These are phyloP conservation scores for Tinamus guttatus DNA, from an alignment of 2,113 vertebrate genomes.

Conservation along the genomic window DNA sequence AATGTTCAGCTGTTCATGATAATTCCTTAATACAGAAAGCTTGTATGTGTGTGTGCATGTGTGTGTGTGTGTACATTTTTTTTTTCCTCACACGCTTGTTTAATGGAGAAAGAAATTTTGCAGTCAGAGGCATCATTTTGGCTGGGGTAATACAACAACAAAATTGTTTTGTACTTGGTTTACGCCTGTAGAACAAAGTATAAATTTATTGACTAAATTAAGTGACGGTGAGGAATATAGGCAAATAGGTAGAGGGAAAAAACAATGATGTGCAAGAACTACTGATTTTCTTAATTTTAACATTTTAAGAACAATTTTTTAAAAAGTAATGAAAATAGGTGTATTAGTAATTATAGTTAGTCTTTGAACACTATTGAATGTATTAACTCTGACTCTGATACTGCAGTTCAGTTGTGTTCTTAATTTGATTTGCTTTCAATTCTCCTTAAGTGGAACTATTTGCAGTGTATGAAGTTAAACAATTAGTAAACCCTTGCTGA, in stretches of 20 bases:
- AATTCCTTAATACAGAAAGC: not conserved
- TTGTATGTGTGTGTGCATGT: accelerated
- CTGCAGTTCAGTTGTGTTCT: not conserved
- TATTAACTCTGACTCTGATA: not conserved
- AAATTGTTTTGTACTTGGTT: not conserved
- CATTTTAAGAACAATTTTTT: not conserved
- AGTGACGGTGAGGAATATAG: not conserved
- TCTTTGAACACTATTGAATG: not conserved
- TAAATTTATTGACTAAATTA: not conserved
- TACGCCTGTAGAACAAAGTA: not conserved
- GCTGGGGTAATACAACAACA: not conserved
- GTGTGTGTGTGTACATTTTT: not conserved
- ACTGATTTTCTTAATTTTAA: not conserved
- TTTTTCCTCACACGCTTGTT: not conserved
- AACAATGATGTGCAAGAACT: not conserved
- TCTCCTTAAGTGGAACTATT: not conserved
- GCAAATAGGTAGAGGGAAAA: not conserved
- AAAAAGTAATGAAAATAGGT: not conserved
- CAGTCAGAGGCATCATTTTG: not conserved
- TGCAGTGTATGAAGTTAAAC: not conserved
- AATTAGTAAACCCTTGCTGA: not conserved
- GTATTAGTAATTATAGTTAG: not conserved
- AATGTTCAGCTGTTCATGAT: not conserved
- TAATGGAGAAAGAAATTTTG: not conserved
- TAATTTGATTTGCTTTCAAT: not conserved